These are phyloP conservation scores for Tenualosa ilisha DNA, from an alignment of 2,797 vertebrate species.

Conservation along the genomic window DNA sequence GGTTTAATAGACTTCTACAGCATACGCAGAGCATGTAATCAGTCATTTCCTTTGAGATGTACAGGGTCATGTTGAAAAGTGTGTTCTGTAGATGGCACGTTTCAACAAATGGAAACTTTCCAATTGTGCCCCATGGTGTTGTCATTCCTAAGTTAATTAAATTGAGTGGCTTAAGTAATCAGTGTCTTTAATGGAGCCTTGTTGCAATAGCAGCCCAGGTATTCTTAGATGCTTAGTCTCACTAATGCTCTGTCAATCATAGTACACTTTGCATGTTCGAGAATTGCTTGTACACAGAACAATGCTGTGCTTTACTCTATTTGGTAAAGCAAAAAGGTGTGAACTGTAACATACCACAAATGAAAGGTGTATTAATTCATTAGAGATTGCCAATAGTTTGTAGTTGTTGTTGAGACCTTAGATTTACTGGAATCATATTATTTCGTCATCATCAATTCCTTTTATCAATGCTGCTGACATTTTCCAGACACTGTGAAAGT, in stretches of 20 bases:
- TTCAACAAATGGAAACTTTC: neutral
- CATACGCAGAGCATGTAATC: neutral
- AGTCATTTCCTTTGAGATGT: neutral
- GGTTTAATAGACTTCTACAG: neutral
- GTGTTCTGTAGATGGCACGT: neutral
- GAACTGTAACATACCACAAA: neutral
- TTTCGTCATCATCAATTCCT: too few species aligned
- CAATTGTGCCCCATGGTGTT: neutral
- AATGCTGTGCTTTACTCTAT: neutral
- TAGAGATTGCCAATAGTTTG: too few species aligned
- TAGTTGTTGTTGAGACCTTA: too few species aligned
- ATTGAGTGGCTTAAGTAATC: slow-evolving; percentile 1
- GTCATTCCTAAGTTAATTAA: slow-evolving; percentile 13
- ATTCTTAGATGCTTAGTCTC: neutral
- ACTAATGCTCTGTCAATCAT: neutral
- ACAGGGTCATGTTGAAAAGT: too few species aligned
- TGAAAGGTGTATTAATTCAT: too few species aligned
- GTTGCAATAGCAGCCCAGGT: neutral
- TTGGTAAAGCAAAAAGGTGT: neutral
- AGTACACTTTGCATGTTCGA: neutral
- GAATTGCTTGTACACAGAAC: neutral
- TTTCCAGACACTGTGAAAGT: too few species aligned
- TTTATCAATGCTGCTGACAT: too few species aligned
- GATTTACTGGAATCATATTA: too few species aligned
- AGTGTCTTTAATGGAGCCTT: slow-evolving; percentile 1